phyloP scores from a whole-genome alignment of 1,140 invertebrate species.

The Drosophila guanche region DNA sequence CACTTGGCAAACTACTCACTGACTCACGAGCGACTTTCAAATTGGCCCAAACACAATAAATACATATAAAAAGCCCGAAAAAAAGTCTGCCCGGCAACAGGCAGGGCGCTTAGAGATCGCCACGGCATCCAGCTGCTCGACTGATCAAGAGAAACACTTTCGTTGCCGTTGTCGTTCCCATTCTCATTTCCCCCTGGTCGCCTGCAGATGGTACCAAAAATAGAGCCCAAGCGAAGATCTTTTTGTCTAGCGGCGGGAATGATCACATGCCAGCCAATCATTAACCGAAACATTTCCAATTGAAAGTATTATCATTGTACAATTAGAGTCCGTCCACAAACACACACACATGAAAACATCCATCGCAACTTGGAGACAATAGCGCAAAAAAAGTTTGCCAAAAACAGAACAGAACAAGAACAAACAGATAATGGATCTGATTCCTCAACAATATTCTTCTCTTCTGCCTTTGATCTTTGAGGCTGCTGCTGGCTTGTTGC shows the following conservation, averaged over 20 bases:
- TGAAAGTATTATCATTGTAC: constrained; percentile 63
- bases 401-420: constrained; percentile 3
- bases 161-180: constrained; percentile 18
- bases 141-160: constrained; percentile 51
- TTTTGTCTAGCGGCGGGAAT: constrained; percentile 5
- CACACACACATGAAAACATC: constrained; percentile 8
- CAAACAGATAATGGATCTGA: constrained; percentile 16
- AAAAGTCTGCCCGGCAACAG: constrained; percentile 64
- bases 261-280: constrained; percentile 25
- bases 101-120: constrained; percentile 19
- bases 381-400: constrained; percentile 18
- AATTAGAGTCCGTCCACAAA: constrained; percentile 65
- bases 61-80: constrained; percentile 18
- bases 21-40: constrained; percentile 74
- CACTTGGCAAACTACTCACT: constrained; percentile 55
- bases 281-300: constrained; percentile 47
- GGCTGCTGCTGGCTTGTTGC: neutral
- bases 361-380: neutral
- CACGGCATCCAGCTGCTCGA: constrained; percentile 35
- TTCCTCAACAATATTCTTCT: neutral
- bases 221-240: constrained; percentile 37
- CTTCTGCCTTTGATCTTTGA: constrained; percentile 21
- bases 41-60: constrained; percentile 51
- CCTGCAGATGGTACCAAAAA: constrained; percentile 46
- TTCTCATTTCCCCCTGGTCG: constrained; percentile 17